phyloP scores from a whole-genome alignment of 1,140 invertebrate species.

The Philotrypesis tridentata region DNA sequence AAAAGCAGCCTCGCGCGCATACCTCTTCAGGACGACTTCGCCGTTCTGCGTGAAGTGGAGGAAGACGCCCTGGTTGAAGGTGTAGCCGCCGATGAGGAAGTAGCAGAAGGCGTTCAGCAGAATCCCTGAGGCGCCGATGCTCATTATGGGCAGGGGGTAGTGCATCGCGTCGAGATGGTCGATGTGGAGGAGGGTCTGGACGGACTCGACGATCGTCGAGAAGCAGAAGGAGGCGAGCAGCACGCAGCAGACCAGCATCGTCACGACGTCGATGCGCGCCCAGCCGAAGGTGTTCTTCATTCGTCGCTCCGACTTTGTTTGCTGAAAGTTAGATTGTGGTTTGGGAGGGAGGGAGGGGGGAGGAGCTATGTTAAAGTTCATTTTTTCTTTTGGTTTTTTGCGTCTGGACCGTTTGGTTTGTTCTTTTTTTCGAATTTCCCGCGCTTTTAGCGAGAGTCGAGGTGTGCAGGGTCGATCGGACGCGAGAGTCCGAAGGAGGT shows the following conservation, averaged over 20 bases:
- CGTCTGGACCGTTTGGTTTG: neutral
- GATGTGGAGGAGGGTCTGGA: conserved; percentile 87
- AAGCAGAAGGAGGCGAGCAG: conserved; percentile 89
- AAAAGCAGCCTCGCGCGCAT: neutral
- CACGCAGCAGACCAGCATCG: conserved; percentile 86
- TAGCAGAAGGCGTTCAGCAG: conserved; percentile 83
- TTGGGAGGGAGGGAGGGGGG: too few relatives aligned
- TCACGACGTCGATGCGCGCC: conserved; percentile 90
- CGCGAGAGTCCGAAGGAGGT: too few relatives aligned
- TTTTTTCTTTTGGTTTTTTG: neutral
- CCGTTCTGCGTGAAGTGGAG: conserved; percentile 80
- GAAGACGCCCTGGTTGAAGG: conserved; percentile 84
- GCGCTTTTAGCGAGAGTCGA: too few relatives aligned
- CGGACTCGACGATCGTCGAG: conserved; percentile 85
- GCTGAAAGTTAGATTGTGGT: conserved; percentile 62
- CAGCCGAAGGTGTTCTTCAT: conserved; percentile 93
- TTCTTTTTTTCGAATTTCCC: neutral
- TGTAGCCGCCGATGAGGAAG: conserved; percentile 85
- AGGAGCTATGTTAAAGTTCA: too few relatives aligned
- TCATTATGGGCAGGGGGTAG: conserved; percentile 77
- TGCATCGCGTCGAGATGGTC: conserved; percentile 85
- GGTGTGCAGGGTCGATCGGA: too few relatives aligned
- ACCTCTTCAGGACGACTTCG: conserved; percentile 78
- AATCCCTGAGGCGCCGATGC: conserved; percentile 80
- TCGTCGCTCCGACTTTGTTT: conserved; percentile 76